phyloP scores from a whole-genome alignment of 1,140 invertebrate genomes.

The Diachasma alloeum region DNA sequence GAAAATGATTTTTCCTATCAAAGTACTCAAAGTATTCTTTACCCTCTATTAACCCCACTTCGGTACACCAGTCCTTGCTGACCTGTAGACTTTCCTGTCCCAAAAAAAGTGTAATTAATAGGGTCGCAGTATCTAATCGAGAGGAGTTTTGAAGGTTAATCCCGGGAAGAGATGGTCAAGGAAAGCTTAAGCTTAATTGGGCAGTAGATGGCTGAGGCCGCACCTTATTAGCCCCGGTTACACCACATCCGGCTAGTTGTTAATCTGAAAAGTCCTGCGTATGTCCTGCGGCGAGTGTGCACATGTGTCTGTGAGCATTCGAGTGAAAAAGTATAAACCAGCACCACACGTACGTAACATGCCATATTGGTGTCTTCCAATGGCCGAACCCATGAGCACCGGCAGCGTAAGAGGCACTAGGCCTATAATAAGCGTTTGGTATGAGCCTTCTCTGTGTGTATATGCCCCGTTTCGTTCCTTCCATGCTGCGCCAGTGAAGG shows the following conservation, averaged over 20 bases:
- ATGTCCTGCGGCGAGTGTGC: conserved; percentile 50
- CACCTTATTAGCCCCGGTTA: conserved; percentile 61
- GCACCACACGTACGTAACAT: neutral
- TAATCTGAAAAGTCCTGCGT: conserved; percentile 62
- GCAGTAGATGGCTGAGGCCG: conserved; percentile 29
- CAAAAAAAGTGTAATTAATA: conserved; percentile 60
- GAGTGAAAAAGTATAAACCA: neutral
- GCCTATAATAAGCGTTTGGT: conserved; percentile 62
- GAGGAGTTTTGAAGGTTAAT: conserved; percentile 49
- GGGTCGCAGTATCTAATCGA: conserved; percentile 57
- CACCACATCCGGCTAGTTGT: conserved; percentile 58
- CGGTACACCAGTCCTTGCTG: too few species aligned
- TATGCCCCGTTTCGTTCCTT: conserved; percentile 57
- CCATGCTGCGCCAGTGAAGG: conserved; percentile 60
- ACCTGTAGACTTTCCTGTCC: too few species aligned
- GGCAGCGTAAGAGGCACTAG: conserved; percentile 23
- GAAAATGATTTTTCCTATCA: too few species aligned
- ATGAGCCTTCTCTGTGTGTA: conserved; percentile 53
- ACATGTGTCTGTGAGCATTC: neutral
- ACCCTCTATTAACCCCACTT: too few species aligned
- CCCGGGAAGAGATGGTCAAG: conserved; percentile 42
- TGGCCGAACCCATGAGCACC: neutral
- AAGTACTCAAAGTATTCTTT: too few species aligned
- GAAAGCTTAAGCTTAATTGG: conserved; percentile 42
- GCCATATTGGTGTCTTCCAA: conserved; percentile 1